Evolutionary conservation across 35 echinoderm and acorn worm species (phyloP), one percentile per base, ranked within the genome.

Genomic region (Ophiothrix spiculata): DNA sequence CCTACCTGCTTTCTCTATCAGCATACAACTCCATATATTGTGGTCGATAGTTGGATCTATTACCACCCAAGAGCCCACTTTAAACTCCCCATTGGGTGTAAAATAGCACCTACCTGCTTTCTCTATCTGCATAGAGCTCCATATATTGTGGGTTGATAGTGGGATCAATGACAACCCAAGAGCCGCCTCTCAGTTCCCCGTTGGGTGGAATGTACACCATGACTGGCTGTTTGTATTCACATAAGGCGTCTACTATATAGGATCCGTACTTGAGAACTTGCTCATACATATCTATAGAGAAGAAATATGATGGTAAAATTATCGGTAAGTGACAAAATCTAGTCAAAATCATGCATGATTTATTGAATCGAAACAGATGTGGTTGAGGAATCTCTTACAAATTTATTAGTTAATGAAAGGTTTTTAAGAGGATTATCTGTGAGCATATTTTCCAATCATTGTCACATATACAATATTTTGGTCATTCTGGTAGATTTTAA

Each of bases 131-230:
- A 90, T 99, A 99, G 76, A 94, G 90, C 83, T 99, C 96, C 87
- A 99, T 99, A 75, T 91, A 91, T 32, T 86, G 39, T 39, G 89
- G 77, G 75, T 99, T 99, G 82, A 99, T 99, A 33, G 92, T 89
- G n/a, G 88, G 92, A 76, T 99, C 96, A 60, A 99, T 91, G 14
- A 99, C 96, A 36, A 93, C 96, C 96, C 96, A 99, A 0, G 96
- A 99, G 0, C 96, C 96, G 38, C 96, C 96, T 77, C 96, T 86
- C 25, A 99, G 89, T 75, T 99, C 96, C 42, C 85, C 96, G 63
- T 83, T 88, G 15, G 96, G 96, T 17, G 96, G 96, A 38, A 99
- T 99, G 89, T 99, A 99, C 32, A 99, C 92, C 86, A 99, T 81
- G 0, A 99, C 92, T 2, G 96, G 96, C 36, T 99, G 96, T 56